Percentiles rank a stretch among this genome's conserved stretches.
Evolutionary conservation across 2,113 vertebrate genomes (phyloP).

Genomic region (Progne subis): DNA sequence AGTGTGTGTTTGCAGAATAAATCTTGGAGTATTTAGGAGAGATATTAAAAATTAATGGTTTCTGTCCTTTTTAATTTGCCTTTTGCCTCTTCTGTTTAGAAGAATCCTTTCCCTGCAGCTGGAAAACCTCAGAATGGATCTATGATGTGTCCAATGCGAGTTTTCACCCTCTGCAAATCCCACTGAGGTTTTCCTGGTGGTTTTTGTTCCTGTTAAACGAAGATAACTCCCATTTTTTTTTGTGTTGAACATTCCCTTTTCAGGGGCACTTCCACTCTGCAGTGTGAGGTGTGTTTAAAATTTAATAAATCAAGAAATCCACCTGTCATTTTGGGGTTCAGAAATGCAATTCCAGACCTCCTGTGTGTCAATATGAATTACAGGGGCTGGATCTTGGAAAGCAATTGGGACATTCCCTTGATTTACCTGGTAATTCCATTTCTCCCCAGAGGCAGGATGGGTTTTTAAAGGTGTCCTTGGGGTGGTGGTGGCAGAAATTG

Average conservation of each 20-base stretch:
- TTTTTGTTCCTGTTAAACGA: not conserved
- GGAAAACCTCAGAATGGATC: not conserved
- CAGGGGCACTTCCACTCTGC: not conserved
- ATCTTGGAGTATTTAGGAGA: not conserved
- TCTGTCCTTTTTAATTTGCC: not conserved
- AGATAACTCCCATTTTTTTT: not conserved
- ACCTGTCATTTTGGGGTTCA: not conserved
- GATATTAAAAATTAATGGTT: not conserved
- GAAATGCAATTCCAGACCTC: not conserved
- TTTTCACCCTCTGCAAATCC: not conserved
- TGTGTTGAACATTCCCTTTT: not conserved
- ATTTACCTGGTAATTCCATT: not conserved
- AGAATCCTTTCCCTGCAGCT: not conserved
- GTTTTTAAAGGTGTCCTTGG: not conserved
- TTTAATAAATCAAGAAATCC: not conserved
- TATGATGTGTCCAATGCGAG: not conserved
- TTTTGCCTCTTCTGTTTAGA: not conserved
- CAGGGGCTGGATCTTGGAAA: not conserved
- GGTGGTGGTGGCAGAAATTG: not conserved
- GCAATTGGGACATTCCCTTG: not conserved
- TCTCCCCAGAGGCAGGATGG: not conserved
- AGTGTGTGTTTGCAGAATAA: not conserved
- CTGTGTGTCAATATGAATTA: accelerated
- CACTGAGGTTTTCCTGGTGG: not conserved
- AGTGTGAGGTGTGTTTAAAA: not conserved